Conservation (phyloP, 2,888 invertebrate genomes). For the Cantharis rustica region DNA sequence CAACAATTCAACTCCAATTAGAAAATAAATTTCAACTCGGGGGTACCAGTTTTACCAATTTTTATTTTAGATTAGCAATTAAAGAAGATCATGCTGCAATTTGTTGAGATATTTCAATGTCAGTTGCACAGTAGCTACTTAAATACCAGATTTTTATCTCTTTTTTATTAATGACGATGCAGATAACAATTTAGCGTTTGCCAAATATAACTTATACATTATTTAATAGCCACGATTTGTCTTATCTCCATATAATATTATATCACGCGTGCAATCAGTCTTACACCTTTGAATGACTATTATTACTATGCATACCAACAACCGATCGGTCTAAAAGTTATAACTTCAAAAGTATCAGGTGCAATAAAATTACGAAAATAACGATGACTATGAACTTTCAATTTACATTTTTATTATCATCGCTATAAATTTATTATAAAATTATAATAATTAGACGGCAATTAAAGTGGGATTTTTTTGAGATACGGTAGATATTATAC, state of each 20-base stretch:
- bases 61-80: conserved; percentile 32
- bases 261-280: background rate
- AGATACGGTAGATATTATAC: background rate
- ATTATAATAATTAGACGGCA: background rate
- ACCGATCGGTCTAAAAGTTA: background rate
- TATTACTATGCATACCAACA: background rate
- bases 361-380: background rate
- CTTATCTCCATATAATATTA: background rate
- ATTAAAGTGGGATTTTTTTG: background rate
- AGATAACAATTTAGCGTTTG: conserved; percentile 42
- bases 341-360: background rate
- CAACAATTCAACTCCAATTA: background rate
- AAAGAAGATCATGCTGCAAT: conserved; percentile 38
- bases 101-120: conserved; percentile 40
- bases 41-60: background rate
- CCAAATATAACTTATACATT: conserved; percentile 15
- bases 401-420: background rate
- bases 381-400: background rate
- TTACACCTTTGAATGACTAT: background rate
- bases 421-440: background rate
- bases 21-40: background rate
- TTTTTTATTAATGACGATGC: conserved; percentile 46
- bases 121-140: conserved; percentile 43
- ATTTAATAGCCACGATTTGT: background rate
- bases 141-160: conserved; percentile 45